Evolutionary conservation across 2,888 invertebrate species (phyloP), one percentile per base, ranked within the genome.

Genomic region (Lithophane socia): DNA sequence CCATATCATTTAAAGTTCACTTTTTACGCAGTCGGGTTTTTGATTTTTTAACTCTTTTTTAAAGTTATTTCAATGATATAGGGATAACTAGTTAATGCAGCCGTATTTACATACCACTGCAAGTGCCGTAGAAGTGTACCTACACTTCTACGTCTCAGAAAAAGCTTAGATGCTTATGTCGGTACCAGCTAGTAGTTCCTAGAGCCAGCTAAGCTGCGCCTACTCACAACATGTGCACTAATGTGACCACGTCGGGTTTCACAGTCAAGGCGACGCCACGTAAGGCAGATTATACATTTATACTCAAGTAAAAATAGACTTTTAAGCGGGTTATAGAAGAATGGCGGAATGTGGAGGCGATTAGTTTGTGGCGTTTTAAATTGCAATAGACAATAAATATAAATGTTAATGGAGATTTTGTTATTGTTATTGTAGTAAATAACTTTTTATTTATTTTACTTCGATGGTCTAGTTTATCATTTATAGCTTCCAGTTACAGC

Each of bases 201-300:
- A 37, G 3, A 67, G 42, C 37, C 18, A 52, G n/a, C 29, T 74
- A 75, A 79, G 79, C 58, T 54, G 61, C 18, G 47, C 72, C 75
- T 80, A 70, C 56, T 12, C 12, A 29, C 56, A 49, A 63, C 81
- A 73, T 82, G 72, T 67, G 84, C 77, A 76, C 5, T 58, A 49
- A 90, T 83, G 85, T 87, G 89, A 88, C 87, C 86, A 85, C 58
- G 72, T 68, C 84, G 63, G 90, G 91, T 90, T 91, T 92, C 92
- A 90, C 74, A 83, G 92, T 74, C 92, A 92, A 90, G 91, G 92
- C 82, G 67, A 86, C 67, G 29, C 18, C 75, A 68, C 69, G 65
- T 80, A 74, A 63, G 47, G 52, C 60, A 49, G 54, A 78, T 84
- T 82, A 85, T 64, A 82, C 79, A 64, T 74, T 84, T 81, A 84